Evolutionary conservation across 2,888 invertebrate species (phyloP).

Genomic region (Caenorhabditis auriculariae): DNA sequence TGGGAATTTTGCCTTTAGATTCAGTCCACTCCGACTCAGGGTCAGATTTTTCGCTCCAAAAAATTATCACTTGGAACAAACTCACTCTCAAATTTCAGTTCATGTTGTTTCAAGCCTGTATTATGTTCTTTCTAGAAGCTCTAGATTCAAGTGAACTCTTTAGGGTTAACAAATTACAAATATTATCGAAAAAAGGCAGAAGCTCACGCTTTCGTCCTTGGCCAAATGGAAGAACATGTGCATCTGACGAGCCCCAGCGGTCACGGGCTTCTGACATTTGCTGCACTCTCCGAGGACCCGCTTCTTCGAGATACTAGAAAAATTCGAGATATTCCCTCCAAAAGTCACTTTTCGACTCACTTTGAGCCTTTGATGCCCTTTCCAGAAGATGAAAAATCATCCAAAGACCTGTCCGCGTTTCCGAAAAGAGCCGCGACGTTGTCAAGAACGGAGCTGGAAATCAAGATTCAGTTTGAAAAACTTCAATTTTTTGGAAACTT

Average conservation of each 20-base stretch:
- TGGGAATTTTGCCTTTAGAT: too few species aligned
- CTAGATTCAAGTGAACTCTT: too few species aligned
- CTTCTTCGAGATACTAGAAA: constrained; percentile 49
- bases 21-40: too few species aligned
- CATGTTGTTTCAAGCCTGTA: too few species aligned
- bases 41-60: too few species aligned
- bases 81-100: too few species aligned
- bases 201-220: constrained; percentile 51
- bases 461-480: too few species aligned
- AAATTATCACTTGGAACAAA: too few species aligned
- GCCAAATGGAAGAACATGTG: constrained; percentile 63
- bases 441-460: constrained; percentile 38
- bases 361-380: constrained; percentile 4
- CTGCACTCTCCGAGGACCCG: constrained; percentile 60
- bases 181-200: too few species aligned
- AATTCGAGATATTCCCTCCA: background rate
- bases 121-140: too few species aligned
- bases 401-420: constrained; percentile 20
- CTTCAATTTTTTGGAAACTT: too few species aligned
- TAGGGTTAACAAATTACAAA: too few species aligned
- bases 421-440: constrained; percentile 47
- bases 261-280: constrained; percentile 61
- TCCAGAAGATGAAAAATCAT: constrained; percentile 8
- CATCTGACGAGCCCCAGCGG: constrained; percentile 62
- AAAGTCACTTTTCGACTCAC: constrained; percentile 11